These are phyloP conservation scores for Notamacropus eugenii DNA, from an alignment of 2,797 vertebrate species.

Conservation along the genomic window DNA sequence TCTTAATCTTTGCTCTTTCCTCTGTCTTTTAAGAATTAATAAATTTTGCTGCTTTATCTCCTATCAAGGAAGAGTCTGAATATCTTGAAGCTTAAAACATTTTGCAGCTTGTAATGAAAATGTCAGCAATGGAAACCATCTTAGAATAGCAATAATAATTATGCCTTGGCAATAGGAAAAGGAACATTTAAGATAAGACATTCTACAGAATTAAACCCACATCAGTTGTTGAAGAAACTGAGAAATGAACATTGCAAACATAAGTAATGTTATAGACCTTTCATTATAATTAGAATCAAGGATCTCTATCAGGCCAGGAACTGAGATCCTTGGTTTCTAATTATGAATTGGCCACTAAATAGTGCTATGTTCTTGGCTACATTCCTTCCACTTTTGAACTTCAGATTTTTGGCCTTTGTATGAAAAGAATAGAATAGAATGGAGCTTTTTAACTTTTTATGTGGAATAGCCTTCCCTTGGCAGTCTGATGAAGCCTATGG, in stretches of 20 bases:
- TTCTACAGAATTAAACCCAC: conserved; percentile 61
- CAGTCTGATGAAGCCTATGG: neutral
- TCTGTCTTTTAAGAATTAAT: conserved; percentile 14
- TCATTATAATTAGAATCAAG: conserved; percentile 15
- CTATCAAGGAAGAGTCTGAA: conserved; percentile 48
- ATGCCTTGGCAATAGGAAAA: conserved; percentile 12
- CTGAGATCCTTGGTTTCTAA: neutral
- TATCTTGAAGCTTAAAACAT: conserved; percentile 10
- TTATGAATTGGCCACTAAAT: neutral
- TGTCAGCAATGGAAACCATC: conserved; percentile 6
- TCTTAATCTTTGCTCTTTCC: neutral
- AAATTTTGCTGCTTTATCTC: neutral
- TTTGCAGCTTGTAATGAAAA: neutral
- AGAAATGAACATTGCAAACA: conserved; percentile 35
- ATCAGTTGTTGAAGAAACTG: conserved; percentile 51
- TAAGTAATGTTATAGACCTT: conserved; percentile 25
- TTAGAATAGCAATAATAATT: conserved; percentile 47
- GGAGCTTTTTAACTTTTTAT: neutral
- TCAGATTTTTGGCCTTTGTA: neutral
- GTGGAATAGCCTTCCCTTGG: neutral
- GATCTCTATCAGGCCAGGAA: neutral
- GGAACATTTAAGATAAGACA: conserved; percentile 38
- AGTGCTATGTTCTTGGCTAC: neutral
- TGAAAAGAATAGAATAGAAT: neutral
- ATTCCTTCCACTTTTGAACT: neutral